A percentile compares a stretch with the other conserved stretches of the same genome.
Conservation (phyloP, 2,888 invertebrate genomes). For the Alentia gelatinosa region DNA sequence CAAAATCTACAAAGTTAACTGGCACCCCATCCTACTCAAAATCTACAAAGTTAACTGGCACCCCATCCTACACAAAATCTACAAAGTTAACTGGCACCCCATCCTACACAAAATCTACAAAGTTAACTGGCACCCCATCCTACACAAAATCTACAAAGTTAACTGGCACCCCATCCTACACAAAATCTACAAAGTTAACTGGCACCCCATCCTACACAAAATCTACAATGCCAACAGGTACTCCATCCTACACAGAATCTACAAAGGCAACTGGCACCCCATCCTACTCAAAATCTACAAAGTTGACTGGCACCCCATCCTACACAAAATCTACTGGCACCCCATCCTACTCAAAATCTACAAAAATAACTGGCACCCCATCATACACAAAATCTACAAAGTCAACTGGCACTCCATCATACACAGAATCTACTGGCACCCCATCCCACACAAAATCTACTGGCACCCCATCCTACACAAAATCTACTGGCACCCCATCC, state of each 20-base stretch:
- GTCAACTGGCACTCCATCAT: not conserved
- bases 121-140: not conserved
- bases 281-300: not conserved
- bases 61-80: not conserved
- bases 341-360: too few species aligned
- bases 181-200: not conserved
- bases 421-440: not conserved
- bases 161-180: not conserved
- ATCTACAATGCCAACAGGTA: not conserved
- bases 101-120: not conserved
- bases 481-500: not conserved
- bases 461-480: not conserved
- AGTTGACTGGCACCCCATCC: not conserved
- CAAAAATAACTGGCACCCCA: not conserved
- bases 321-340: slow-evolving; percentile 18
- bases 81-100: not conserved
- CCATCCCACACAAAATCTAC: not conserved
- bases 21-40: not conserved
- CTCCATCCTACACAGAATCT: not conserved
- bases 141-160: not conserved
- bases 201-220: not conserved
- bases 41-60: not conserved
- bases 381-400: not conserved
- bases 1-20: too few species aligned
- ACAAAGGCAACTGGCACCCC: not conserved